Conservation (phyloP, 2,888 invertebrate genomes). For the Lumbricus terrestris region DNA sequence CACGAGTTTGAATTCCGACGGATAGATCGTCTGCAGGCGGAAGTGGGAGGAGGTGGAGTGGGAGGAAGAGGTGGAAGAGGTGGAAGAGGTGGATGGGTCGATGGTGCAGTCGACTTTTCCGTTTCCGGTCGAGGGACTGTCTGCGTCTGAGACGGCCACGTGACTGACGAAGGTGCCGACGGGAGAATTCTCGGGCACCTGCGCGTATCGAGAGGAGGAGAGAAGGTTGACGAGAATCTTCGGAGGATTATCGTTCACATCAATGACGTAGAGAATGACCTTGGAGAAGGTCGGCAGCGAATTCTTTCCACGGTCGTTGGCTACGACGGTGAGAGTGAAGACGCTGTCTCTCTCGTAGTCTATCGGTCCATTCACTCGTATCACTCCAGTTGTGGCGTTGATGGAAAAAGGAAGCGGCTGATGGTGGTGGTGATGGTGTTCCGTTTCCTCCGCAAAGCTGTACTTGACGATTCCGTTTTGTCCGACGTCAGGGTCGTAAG, state of each 20-base stretch:
- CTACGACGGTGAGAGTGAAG: constrained; percentile 33
- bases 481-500: constrained; percentile 81
- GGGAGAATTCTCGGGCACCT: constrained; percentile 26
- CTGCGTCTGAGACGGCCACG: constrained; percentile 26
- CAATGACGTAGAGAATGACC: constrained; percentile 31
- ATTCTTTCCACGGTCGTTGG: constrained; percentile 32
- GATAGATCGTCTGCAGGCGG: neutral
- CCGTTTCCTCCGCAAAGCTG: constrained; percentile 24
- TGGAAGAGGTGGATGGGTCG: too few species aligned
- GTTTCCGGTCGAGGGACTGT: constrained; percentile 16
- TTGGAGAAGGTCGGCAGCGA: constrained; percentile 33
- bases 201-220: constrained; percentile 3
- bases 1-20: constrained; percentile 21
- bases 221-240: constrained; percentile 26
- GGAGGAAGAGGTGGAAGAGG: too few species aligned
- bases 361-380: constrained; percentile 33
- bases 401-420: constrained; percentile 31
- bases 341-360: constrained; percentile 33
- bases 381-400: constrained; percentile 29
- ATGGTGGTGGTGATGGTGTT: neutral
- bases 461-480: constrained; percentile 77
- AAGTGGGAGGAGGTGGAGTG: constrained; percentile 22
- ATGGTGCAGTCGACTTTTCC: constrained; percentile 28
- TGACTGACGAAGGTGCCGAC: constrained; percentile 28
- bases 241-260: constrained; percentile 29